Conservation (phyloP, 2,797 vertebrate genomes). For the Melanotaenia pygmaea region DNA sequence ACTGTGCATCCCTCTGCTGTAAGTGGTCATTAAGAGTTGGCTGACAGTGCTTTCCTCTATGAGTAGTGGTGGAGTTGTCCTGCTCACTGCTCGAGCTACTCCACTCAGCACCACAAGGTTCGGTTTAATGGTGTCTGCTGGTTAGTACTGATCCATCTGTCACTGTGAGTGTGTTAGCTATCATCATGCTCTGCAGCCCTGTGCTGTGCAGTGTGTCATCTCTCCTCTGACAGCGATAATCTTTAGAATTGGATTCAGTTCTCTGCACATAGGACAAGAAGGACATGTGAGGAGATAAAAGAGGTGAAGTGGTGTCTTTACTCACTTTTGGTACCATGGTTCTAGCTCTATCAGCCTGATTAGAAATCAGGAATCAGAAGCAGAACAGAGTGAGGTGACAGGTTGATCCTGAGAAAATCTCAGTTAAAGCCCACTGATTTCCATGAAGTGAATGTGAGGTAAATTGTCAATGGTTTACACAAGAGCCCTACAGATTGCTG, state of each 20-base stretch:
- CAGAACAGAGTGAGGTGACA: slow-evolving; percentile 32
- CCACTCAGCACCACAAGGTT: slow-evolving; percentile 70
- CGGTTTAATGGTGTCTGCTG: slow-evolving; percentile 74
- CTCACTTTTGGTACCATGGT: neutral
- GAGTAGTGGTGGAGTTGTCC: slow-evolving; percentile 73
- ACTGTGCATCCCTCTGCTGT: slow-evolving; percentile 75
- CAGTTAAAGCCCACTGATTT: slow-evolving; percentile 35
- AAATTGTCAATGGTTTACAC: slow-evolving; percentile 32
- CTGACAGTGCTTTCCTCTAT: slow-evolving; percentile 72
- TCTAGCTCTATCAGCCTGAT: slow-evolving; percentile 43
- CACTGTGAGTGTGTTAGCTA: slow-evolving; percentile 61
- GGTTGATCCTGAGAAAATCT: slow-evolving; percentile 51
- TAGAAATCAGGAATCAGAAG: slow-evolving; percentile 41
- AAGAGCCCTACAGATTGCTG: slow-evolving; percentile 13
- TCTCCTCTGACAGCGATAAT: slow-evolving; percentile 58
- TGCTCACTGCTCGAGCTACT: slow-evolving; percentile 67
- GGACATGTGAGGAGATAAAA: slow-evolving; percentile 35
- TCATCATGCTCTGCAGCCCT: slow-evolving; percentile 54
- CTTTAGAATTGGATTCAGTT: slow-evolving; percentile 50
- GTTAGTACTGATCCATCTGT: slow-evolving; percentile 75
- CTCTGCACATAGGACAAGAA: slow-evolving; percentile 39
- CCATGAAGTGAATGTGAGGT: slow-evolving; percentile 34
- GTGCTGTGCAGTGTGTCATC: slow-evolving; percentile 49
- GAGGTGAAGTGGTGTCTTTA: slow-evolving; percentile 21
- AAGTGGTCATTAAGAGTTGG: slow-evolving; percentile 79